Evolutionary conservation across 2,797 vertebrate genomes (phyloP).

Genomic region (Hoplostethus atlanticus): DNA sequence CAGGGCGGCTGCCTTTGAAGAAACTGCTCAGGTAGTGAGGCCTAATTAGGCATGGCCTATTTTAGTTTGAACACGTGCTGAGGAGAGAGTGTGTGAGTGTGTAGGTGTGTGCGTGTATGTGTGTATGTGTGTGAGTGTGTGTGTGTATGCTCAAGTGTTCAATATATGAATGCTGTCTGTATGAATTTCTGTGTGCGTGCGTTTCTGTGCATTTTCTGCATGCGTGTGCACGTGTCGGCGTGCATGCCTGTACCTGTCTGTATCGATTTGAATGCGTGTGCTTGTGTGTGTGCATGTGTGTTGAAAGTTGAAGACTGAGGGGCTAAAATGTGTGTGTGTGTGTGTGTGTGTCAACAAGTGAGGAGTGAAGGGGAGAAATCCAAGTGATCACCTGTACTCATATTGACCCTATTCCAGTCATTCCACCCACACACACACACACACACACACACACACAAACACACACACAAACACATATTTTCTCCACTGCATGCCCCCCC

Average conservation of each 20-base stretch:
- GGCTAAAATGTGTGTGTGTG: neutral
- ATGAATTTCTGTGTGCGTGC: neutral
- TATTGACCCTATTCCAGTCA: constrained; percentile 16
- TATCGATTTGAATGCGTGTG: neutral
- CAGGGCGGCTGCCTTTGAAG: constrained; percentile 82
- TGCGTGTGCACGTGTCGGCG: neutral
- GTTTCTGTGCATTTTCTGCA: too few species aligned
- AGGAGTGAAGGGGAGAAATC: constrained; percentile 39
- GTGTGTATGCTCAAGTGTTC: constrained; percentile 24
- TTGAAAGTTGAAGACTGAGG: too few species aligned
- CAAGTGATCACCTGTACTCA: constrained; percentile 32
- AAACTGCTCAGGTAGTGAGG: constrained; percentile 83
- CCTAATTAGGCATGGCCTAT: constrained; percentile 86
- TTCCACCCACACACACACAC: constrained; percentile 25
- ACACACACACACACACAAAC: constrained; percentile 25
- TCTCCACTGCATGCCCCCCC: constrained; percentile 17
- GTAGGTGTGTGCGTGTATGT: constrained; percentile 3
- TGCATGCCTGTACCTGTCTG: neutral
- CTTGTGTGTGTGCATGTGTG: too few species aligned
- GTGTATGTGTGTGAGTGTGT: neutral
- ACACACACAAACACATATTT: constrained; percentile 48
- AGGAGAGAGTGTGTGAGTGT: constrained; percentile 57
- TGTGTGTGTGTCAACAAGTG: neutral
- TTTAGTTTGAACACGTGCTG: constrained; percentile 77
- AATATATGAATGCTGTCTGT: constrained; percentile 22